These are phyloP conservation scores for Macquaria ambigua DNA, from an alignment of 2,113 vertebrate species.

Conservation along the genomic window DNA sequence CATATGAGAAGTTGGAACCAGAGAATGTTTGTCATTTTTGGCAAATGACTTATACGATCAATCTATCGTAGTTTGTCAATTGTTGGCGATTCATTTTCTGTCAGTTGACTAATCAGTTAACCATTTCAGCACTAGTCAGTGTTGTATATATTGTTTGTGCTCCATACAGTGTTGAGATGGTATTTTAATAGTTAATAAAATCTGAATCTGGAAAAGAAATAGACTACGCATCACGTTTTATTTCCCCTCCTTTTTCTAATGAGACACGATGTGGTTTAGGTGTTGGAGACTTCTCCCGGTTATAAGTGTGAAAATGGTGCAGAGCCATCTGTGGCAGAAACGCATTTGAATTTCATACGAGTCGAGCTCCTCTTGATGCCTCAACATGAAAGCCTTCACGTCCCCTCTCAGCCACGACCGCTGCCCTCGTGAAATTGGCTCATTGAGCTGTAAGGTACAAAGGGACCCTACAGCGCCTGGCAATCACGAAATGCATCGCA, in stretches of 20 bases:
- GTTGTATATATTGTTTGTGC: neutral
- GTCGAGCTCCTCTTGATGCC: conserved; percentile 71
- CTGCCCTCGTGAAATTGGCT: conserved; percentile 60
- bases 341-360: conserved; percentile 80
- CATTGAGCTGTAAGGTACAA: conserved; percentile 73
- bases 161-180: no score
- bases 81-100: neutral
- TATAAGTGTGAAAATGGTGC: conserved; percentile 47
- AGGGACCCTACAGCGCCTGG: conserved; percentile 53
- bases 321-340: conserved; percentile 61
- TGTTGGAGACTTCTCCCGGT: conserved; percentile 17
- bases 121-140: neutral
- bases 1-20: no score
- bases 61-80: neutral
- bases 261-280: conserved; percentile 19
- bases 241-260: conserved; percentile 5
- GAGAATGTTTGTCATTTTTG: neutral
- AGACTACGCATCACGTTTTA: neutral
- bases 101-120: neutral
- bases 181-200: neutral
- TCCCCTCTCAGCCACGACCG: conserved; percentile 54
- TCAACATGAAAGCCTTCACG: conserved; percentile 77
- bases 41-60: neutral
- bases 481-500: conserved; percentile 66
- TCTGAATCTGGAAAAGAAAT: neutral